Evolutionary conservation across 92 coral and sea anemone species (phyloP).

Genomic region (Epizoanthus rinbou): DNA sequence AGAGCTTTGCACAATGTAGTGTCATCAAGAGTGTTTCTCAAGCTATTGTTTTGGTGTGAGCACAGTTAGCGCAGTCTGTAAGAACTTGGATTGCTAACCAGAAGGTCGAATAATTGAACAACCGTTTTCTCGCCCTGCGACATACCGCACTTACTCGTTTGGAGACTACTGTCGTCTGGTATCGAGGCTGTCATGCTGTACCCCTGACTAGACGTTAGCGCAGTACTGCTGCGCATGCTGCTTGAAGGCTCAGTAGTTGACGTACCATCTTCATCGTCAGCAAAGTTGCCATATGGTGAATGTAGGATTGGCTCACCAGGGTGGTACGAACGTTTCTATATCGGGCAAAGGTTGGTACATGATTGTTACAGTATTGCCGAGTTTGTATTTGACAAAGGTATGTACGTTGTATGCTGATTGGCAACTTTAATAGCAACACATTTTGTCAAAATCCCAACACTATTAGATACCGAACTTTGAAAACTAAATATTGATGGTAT

Average conservation of each 20-base stretch:
- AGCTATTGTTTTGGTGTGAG: no score
- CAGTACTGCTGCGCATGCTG: slow-evolving; percentile 83
- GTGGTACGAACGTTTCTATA: slow-evolving; percentile 91
- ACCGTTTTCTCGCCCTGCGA: neutral
- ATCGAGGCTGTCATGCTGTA: slow-evolving; percentile 56
- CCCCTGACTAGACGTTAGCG: slow-evolving; percentile 75
- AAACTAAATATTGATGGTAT: no score
- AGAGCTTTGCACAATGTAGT: no score
- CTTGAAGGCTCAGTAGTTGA: slow-evolving; percentile 92
- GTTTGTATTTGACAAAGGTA: no score
- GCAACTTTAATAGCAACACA: no score
- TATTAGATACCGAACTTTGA: no score
- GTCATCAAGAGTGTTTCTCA: no score
- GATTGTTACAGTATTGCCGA: neutral
- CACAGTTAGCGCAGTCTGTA: no score
- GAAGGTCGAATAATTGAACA: neutral
- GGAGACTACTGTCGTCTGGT: slow-evolving; percentile 71
- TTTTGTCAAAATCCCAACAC: neutral
- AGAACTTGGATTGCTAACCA: no score
- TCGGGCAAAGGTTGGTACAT: neutral
- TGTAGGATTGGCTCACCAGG: slow-evolving; percentile 87
- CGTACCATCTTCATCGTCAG: slow-evolving; percentile 87
- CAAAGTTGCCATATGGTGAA: slow-evolving; percentile 78
- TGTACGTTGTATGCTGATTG: no score
- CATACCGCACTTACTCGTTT: slow-evolving; percentile 23